phyloP scores from a whole-genome alignment of 2,797 vertebrate species.

The Spinus olivaceus region DNA sequence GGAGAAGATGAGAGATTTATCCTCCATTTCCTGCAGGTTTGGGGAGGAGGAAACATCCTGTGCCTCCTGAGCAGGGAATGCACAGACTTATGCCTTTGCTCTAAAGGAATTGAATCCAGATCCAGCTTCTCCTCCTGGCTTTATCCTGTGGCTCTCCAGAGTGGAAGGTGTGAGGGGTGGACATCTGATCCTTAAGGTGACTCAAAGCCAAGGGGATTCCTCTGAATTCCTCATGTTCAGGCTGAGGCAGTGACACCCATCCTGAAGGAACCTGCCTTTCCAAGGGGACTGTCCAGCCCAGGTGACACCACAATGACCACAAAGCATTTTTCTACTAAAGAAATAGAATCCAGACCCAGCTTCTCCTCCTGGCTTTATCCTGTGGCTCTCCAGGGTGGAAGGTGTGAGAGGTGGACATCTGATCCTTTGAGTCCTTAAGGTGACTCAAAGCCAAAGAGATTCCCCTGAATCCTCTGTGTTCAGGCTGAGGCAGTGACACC shows the following conservation, averaged over 20 bases:
- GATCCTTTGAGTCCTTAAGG: neutral
- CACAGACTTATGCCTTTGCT: neutral
- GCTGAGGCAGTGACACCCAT: neutral
- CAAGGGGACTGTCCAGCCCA: neutral
- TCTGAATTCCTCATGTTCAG: neutral
- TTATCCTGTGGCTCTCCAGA: neutral
- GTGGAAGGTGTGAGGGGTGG: neutral
- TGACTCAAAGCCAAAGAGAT: neutral
- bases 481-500: neutral
- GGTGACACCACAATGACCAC: neutral
- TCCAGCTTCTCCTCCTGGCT: neutral
- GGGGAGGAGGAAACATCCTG: neutral
- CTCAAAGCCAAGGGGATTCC: neutral
- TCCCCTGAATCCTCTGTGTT: neutral
- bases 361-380: neutral
- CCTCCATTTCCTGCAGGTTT: neutral
- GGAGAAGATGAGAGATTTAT: neutral
- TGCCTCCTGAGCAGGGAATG: neutral
- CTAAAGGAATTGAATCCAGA: neutral
- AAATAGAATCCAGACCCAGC: neutral
- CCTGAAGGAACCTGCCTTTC: neutral
- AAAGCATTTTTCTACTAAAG: neutral
- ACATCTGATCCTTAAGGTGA: neutral
- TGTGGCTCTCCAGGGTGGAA: too few relatives aligned
- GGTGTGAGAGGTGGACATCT: neutral